Base-by-base conservation (phyloP, 1,140 invertebrate genomes). In the Cherax quadricarinatus region DNA sequence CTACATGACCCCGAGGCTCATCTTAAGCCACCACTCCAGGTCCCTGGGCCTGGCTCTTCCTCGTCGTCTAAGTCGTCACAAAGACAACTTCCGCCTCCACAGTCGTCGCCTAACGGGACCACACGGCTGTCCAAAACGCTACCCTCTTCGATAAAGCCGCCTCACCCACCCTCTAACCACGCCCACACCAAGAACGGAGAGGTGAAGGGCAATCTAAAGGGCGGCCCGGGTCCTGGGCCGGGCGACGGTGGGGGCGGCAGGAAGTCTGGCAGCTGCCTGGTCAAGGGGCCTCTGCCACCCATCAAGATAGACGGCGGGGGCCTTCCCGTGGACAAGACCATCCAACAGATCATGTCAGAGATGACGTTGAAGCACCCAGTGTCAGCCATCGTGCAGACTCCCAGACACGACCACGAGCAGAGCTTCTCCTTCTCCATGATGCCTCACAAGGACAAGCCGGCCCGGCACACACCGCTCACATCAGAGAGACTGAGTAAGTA, bases 121-220 rank as follows among this genome's bases (percentile, higher is more conserved):
- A 66, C 87, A 30, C 60, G 88, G 57, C 88, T 62, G 62, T 62
- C 80, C 62, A 89, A 89, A 51, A 21, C 80, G 12, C 84, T 80
- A 9, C 89, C 84, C 0, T 79, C 73, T 30, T 48, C 73, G 12
- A 30, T 81, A 14, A 91, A 91, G 48, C 84, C 89, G 18, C 89
- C 89, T 0, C 89, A 91, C 51, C 89, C 82, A 51, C 89, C 84
- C 57, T 86, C 89, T 9, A 78, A 62, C 18, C 84, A 91, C 84
- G 51, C 89, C 24, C 89, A 91, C 57, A 30, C 84, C 10, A 87
- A 86, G 84, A 91, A 91, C 48, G 89, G 89, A 1, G 89, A 91
- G 78, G 89, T 91, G 73, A 91, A 91, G 84, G 89, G 89, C 14
- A 91, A 81, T 48, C 53, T 91, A n/a, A 91, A 91, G 84, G 75